A percentile compares a stretch with the other conserved stretches of the same genome.
Conservation (phyloP, 2,113 vertebrate genomes). For the Jacana jacana region DNA sequence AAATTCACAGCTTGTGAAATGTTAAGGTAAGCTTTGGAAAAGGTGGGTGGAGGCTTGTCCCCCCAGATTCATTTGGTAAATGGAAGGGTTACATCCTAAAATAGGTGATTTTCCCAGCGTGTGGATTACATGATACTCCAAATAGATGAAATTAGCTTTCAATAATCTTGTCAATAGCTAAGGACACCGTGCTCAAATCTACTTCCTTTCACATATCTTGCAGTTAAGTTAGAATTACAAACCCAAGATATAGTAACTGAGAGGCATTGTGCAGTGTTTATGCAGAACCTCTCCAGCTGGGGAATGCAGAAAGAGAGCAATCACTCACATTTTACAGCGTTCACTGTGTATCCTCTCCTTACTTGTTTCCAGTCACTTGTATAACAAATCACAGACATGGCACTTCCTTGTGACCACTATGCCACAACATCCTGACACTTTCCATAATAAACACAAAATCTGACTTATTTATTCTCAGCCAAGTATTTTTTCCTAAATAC, state of each 20-base stretch:
- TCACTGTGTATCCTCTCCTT: background rate
- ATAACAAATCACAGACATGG: background rate
- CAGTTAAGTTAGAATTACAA: background rate
- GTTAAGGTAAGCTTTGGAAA: background rate
- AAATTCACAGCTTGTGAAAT: background rate
- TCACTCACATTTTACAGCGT: background rate
- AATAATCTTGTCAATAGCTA: background rate
- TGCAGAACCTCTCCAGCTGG: background rate
- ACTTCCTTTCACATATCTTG: background rate
- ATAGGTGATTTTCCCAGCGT: background rate
- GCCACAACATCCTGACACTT: background rate
- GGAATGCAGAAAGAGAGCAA: background rate
- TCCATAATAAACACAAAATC: background rate
- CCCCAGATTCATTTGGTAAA: background rate
- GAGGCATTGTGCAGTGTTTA: background rate
- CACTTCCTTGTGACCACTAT: background rate
- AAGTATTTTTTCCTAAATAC: background rate
- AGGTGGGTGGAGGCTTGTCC: background rate
- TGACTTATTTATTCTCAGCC: background rate
- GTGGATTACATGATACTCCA: background rate
- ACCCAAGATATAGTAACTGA: background rate
- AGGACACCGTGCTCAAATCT: background rate
- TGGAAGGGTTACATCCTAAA: background rate
- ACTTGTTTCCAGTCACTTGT: background rate
- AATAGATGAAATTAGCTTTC: background rate